Evolutionary conservation across 2,113 vertebrate genomes (phyloP), one percentile per base, ranked within the genome.

Genomic region (Peromyscus polionotus): DNA sequence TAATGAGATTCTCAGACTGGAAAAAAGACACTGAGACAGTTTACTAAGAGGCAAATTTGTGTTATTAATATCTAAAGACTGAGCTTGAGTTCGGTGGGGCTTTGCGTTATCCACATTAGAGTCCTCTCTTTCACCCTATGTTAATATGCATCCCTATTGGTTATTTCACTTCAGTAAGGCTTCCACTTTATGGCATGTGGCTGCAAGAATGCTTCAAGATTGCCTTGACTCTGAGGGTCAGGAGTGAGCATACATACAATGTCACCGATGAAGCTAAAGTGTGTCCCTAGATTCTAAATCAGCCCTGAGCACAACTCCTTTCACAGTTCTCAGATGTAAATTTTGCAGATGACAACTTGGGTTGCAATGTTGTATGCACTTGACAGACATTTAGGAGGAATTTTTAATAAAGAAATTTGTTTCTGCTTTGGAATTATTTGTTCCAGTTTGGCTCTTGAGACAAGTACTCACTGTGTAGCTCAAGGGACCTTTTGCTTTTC

Each of bases 91-190:
- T 12, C 33, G 24, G 5, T n/a, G 33, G 10, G 10, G 19, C 8
- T 57, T 81, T n/a, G 10, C 1, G 2, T 80, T 57, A 57, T 13
- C 11, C 33, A 9, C 36, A 7, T 81, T n/a, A 22, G 36, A 57
- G 4, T 20, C 7, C 1, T 4, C 31, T 9, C 31, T 36, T 80
- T 51, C 1, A 12, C 0, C 17, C 9, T 22, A 57, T n/a, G 31
- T 19, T 36, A 54, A 57, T 19, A 22, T 22, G 22, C 8, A 36
- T 57, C 10, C 5, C 4, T 19, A 57, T n/a, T 57, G 51, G 31
- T 57, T n/a, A 80, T 57, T 57, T 80, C 36, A 57, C 51, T 22
- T 57, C 33, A 3, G 1, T 57, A n/a, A 80, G 51, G 9, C 31
- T 33, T 36, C n/a, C 16, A 22, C 17, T 20, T 36, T 80, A 17